These are phyloP conservation scores for Pantelozetes paolii DNA, from an alignment of 2,888 invertebrate species.

Conservation along the genomic window DNA sequence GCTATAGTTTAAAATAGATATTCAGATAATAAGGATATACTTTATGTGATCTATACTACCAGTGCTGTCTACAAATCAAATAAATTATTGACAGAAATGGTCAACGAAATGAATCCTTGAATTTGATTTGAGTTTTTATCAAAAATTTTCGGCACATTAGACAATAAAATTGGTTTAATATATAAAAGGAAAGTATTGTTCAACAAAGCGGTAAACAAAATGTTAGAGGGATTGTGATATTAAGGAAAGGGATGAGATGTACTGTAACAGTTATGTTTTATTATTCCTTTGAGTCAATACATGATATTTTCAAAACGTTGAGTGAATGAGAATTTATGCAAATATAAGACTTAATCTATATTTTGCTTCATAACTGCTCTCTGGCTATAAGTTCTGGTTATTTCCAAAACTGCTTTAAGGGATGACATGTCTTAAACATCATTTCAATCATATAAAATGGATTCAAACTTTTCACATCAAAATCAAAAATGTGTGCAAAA, in stretches of 20 bases:
- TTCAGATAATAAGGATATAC: too few species aligned
- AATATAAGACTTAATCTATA: constrained; percentile 9
- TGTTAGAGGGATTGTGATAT: neutral
- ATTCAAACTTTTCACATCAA: neutral
- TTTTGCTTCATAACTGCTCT: neutral
- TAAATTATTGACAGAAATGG: too few species aligned
- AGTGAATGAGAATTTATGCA: constrained; percentile 16
- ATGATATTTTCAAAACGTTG: neutral
- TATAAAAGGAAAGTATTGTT: neutral
- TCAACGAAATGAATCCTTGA: too few species aligned
- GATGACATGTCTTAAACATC: neutral
- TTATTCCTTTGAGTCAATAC: neutral
- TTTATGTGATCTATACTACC: too few species aligned
- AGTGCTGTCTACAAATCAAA: too few species aligned
- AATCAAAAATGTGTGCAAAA: neutral
- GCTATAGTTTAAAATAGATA: too few species aligned
- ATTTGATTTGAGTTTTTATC: neutral
- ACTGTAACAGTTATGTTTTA: neutral
- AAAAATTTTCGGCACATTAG: neutral
- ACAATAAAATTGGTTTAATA: neutral
- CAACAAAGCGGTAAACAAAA: neutral
- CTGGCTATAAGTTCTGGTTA: neutral
- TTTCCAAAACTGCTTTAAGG: neutral
- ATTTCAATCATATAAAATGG: neutral
- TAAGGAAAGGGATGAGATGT: neutral